Base-by-base conservation (phyloP, 2,797 vertebrate genomes). In the Hypotaenidia philippensis region DNA sequence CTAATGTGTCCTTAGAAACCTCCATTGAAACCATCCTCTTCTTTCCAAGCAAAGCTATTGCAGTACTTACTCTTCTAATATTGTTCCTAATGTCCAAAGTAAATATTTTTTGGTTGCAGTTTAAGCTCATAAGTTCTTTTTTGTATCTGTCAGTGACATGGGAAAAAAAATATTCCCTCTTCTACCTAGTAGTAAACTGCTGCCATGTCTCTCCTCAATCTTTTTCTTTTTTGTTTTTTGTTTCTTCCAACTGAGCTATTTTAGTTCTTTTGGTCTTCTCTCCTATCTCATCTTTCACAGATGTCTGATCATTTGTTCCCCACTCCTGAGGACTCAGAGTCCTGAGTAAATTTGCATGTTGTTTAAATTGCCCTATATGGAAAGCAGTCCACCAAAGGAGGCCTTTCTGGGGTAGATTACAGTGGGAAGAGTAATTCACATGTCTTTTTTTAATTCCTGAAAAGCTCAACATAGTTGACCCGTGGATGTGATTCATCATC, bases 401-500 rank as follows among this genome's bases (percentile, higher is more conserved):
- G n/a, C 38, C 34, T 93, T 91, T 69, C 38, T 79, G 74, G 80
- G 55, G 36, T 41, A 66, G 45, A 44, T 69, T 41, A 21, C 15
- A 63, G 26, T 56, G 55, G 47, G 38, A 94, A 83, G 69, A 88
- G 11, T 84, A 86, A 94, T 86, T 88, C 83, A 41, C 6, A 6
- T 65, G 25, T 81, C 76, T 50, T 52, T 10, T 64, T 68, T 72
- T 57, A 70, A 70, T 69, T n/a, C 31, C 63, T 72, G 65, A 72
- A 93, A 95, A 88, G 5, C 90, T 66, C 91, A 76, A 55, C 21
- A 5, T 55, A 86, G 85, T 90, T 94, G 87, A 90, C 93, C 95
- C 85, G 49, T 87, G 55, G 70, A 83, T 70, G 65, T 95, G 90
- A 94, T 96, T 95, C 93, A 94, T 95, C 93, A 90, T 94, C 90